A percentile compares a stretch with the other conserved stretches of the same genome.
These are phyloP conservation scores for Sebastes cheni DNA, from an alignment of 2,797 vertebrate genomes.

Conservation along the genomic window DNA sequence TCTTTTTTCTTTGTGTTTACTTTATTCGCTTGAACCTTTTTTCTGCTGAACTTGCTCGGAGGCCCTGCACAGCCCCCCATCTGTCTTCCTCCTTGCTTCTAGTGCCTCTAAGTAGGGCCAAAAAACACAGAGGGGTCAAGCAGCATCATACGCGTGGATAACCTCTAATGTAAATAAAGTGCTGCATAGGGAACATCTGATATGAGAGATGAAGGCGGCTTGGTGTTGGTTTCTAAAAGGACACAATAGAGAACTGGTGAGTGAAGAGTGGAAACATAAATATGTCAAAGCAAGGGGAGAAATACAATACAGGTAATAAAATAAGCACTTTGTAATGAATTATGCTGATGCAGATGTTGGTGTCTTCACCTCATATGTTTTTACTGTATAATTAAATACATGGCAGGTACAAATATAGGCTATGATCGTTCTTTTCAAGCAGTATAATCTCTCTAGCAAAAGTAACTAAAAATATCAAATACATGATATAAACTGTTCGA, in stretches of 20 bases:
- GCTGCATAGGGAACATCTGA: constrained; percentile 25
- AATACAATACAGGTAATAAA: not conserved
- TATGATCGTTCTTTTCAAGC: not conserved
- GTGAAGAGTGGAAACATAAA: not conserved
- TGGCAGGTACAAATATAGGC: not conserved
- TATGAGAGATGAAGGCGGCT: constrained; percentile 20
- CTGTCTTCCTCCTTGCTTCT: constrained; percentile 33
- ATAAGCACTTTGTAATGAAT: not conserved
- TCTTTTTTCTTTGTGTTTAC: constrained; percentile 36
- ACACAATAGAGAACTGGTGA: constrained; percentile 1
- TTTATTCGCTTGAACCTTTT: constrained; percentile 14
- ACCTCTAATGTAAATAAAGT: constrained; percentile 42
- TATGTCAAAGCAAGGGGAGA: not conserved
- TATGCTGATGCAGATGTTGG: not conserved
- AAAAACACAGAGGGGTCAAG: constrained; percentile 46
- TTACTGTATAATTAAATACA: not conserved
- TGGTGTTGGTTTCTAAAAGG: not conserved
- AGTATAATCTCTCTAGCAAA: not conserved
- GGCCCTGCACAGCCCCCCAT: constrained; percentile 9
- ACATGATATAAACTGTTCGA: not conserved
- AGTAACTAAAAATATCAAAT: not conserved
- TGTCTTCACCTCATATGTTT: not conserved
- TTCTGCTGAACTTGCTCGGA: constrained; percentile 31
- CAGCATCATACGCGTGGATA: constrained; percentile 20
- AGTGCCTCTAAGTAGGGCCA: constrained; percentile 24